Base-by-base conservation (phyloP, 1,140 invertebrate species). In the Sitophilus oryzae region DNA sequence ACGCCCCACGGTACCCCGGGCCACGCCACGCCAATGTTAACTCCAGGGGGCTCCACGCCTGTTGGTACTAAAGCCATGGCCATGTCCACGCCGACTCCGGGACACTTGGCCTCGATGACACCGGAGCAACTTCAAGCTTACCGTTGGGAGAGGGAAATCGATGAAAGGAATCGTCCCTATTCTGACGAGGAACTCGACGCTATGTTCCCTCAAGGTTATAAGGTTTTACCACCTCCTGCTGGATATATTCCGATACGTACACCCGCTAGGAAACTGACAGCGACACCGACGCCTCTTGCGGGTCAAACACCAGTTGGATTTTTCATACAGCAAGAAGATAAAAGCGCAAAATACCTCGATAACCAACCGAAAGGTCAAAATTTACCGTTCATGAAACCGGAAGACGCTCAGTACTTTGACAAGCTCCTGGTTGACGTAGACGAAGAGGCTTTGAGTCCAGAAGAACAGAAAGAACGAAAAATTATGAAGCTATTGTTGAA, bases 381-480 rank as follows among this genome's bases (percentile, higher is more conserved):
- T 77, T 76, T 99, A 46, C 96, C 97, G 14, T 95, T 98, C 70
- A 89, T 99, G 82, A 99, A 99, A 73, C 96, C 96, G 0, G 97
- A 99, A 76, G 97, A 99, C 78, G 93, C 97, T 19, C 97, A 99
- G 73, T 99, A 99, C 77, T 99, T 99, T 74, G 96, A 99, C 72
- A 99, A 99, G 77, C 76, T 99, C 21, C 75, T 99, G 38, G 83
- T 96, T 25, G 96, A 99, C 71, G 95, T 99, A 6, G 96, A 99
- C 73, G 96, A 99, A 76, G 94, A 98, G 66, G 77, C 85, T 0
- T 76, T 99, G 11, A 91, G 88, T 51, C 93, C 95, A 1, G 96
- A 99, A 68, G 96, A 99, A 69, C 87, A 95, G 56, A 98, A 98
- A 71, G 97, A 99, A 73, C 76, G 96, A 11, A 98, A 98, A 74